Base-by-base conservation (phyloP, 2,888 invertebrate species). In the Harpalus rubripes region DNA sequence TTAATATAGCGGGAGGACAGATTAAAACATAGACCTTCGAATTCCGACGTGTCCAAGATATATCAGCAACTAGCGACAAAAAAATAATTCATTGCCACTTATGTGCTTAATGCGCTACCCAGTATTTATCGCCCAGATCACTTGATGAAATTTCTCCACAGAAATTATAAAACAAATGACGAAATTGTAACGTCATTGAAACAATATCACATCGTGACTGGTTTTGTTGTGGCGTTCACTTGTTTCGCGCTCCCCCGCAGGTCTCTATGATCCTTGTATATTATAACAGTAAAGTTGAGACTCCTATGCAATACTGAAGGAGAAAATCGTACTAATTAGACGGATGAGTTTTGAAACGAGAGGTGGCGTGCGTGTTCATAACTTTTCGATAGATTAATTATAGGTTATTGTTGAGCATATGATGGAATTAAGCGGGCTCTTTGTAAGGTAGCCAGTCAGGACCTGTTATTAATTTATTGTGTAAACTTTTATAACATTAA, bases 151-250 rank as follows among this genome's bases (percentile, higher is more conserved):
- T 86, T 87, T 87, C 85, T 85, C 86, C 85, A 72, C 86, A 65
- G 84, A 85, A 87, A 81, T 80, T 81, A 81, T 81, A 65, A 86
- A 86, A 86, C 85, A 84, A 85, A 85, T 87, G 87, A 87, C 87
- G 87, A 87, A 87, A 87, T 84, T 76, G 86, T 86, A 87, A 86
- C 87, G 87, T 87, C 87, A 88, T 88, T 87, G 88, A 87, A 88
- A 88, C 87, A 87, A 87, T 87, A 87, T 87, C 87, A 87, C 87
- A 87, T 88, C 87, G 87, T 88, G 87, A 88, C 88, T 86, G 84
- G 86, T 86, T 87, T 87, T 76, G 81, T 81, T 39, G 63, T 80
- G 39, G 80, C 80, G 80, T 80, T 78, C 78, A 78, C 78, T 78
- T 78, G 78, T 58, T 32, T 8, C 78, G 22, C 18, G 32, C 78